phyloP scores from a whole-genome alignment of 2,888 invertebrate genomes.

The Lasioglossum figueresi region DNA sequence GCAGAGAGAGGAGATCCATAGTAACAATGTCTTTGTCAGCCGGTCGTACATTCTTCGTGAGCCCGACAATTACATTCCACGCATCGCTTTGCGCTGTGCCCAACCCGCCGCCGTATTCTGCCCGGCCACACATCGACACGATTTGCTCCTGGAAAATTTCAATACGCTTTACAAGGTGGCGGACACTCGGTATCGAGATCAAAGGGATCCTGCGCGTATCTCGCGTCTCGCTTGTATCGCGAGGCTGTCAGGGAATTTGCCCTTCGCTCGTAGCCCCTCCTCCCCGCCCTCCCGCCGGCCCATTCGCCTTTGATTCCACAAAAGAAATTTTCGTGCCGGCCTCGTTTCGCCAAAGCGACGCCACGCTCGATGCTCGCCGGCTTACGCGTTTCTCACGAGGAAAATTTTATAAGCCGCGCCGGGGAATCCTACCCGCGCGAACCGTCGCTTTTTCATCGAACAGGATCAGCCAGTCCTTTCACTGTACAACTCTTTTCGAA shows the following conservation, averaged over 20 bases:
- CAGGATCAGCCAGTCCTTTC: not conserved
- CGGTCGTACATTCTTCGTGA: constrained; percentile 70
- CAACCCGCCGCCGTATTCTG: constrained; percentile 57
- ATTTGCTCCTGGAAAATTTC: constrained; percentile 74
- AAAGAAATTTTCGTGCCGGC: constrained; percentile 54
- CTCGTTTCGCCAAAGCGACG: constrained; percentile 35
- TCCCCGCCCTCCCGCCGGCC: not conserved
- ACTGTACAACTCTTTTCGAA: not conserved
- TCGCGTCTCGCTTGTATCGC: constrained; percentile 62
- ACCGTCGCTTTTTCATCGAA: not conserved
- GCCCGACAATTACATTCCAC: constrained; percentile 76
- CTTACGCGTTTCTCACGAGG: constrained; percentile 25
- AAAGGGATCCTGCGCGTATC: constrained; percentile 73
- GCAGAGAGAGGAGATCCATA: constrained; percentile 44
- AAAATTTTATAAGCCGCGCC: constrained; percentile 33
- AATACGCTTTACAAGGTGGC: constrained; percentile 74
- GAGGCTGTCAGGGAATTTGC: constrained; percentile 62
- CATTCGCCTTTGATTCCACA: constrained; percentile 62
- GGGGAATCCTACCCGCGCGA: constrained; percentile 6
- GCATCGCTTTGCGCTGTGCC: constrained; percentile 73
- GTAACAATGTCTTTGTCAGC: constrained; percentile 73
- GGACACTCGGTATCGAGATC: constrained; percentile 76
- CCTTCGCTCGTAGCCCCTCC: constrained; percentile 36
- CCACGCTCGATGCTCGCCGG: constrained; percentile 14
- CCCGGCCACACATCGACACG: constrained; percentile 60